Base-by-base conservation (phyloP, 2,113 vertebrate species). In the Agapornis roseicollis region DNA sequence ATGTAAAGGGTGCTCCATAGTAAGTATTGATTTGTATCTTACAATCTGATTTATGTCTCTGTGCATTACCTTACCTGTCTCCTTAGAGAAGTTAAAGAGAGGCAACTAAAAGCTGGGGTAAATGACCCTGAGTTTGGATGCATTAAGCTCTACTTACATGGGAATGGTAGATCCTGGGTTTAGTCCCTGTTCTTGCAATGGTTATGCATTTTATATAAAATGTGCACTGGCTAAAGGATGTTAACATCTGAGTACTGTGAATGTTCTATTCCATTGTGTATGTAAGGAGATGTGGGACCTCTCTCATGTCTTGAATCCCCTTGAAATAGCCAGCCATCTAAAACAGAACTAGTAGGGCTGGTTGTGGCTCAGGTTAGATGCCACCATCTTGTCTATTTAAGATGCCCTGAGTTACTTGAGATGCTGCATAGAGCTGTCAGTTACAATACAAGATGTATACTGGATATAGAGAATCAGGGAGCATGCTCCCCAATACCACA, bases 1-100 rank as follows among this genome's bases (percentile, higher is more conserved):
- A 94, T 89, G 61, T 72, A 84, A 93, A 90, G 58, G 70, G 49
- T 41, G 60, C 80, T 90, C 93, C 78, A 49, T 94, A 96, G 92
- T 94, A 93, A 88, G 65, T 96, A 96, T 96, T 89, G 96, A 97
- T 97, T 93, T 90, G 83, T 93, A 87, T 94, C 90, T 92, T 86
- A 47, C 66, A 76, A 85, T 96, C 65, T 94, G 90, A 96, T 96
- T 93, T 92, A 94, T 82, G 88, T 88, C 88, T 90, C 82, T 79
- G 24, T n/a, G 52, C 85, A 86, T 97, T 94, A 94, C 80, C 90
- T 93, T 72, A 96, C 85, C 83, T 97, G 70, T 77, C 93, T 94
- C 13, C 81, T 96, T 85, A 89, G 87, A 93, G 69, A 88, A 77
- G 93, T 96, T 93, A 91, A 95, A 92, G 78, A 60, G 44, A 72